These are phyloP conservation scores for Hafferia zeledoni DNA, from an alignment of 2,797 vertebrate species.

Conservation along the genomic window DNA sequence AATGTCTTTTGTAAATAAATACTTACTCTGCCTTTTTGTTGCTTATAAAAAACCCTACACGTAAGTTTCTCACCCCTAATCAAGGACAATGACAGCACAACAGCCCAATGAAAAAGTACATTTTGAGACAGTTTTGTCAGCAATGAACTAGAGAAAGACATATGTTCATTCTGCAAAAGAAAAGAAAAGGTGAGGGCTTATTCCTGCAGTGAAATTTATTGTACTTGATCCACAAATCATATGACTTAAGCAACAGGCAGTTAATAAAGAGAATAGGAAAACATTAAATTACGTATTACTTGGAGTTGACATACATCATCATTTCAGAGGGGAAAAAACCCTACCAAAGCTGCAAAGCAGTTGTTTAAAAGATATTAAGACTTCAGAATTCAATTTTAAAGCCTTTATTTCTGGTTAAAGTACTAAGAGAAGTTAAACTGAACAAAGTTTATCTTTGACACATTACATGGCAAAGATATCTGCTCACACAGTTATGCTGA, in stretches of 20 bases:
- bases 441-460: neutral
- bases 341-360: neutral
- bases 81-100: neutral
- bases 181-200: neutral
- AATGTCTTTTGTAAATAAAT: neutral
- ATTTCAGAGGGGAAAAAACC: rapidly evolving
- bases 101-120: neutral
- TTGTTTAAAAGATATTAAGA: neutral
- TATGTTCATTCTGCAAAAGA: neutral
- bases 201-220: neutral
- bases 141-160: neutral
- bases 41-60: neutral
- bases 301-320: neutral
- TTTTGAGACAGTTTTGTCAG: neutral
- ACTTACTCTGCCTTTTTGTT: neutral
- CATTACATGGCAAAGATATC: neutral
- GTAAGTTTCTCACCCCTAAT: neutral
- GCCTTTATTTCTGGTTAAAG: neutral
- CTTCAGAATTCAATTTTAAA: neutral
- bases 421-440: neutral
- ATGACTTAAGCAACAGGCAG: neutral
- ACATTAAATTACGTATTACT: neutral
- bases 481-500: neutral
- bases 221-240: neutral
- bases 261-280: neutral